Base-by-base conservation (phyloP, 2,797 vertebrate genomes). In the Hozukius guyotensis region DNA sequence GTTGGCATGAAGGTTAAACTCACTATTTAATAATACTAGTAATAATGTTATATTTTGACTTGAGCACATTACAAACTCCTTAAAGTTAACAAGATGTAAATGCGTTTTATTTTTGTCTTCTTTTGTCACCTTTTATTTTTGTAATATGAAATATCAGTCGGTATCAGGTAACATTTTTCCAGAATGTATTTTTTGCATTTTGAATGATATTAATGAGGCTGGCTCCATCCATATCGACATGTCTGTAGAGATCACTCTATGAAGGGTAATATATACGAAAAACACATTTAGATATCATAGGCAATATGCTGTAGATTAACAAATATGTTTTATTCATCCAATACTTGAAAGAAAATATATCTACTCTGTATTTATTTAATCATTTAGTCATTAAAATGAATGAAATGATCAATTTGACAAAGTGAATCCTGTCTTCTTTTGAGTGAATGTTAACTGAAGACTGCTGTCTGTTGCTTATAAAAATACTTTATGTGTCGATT, bases 281-380 rank as follows among this genome's bases (percentile, higher is more conserved):
- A 57, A 12, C 34, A 82, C 46, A 81, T 86, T 73, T 76, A 82
- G 63, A 81, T 69, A 81, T 75, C 55, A 62, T 36, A 56, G 31
- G 69, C 65, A 79, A 22, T 69, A 84, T 57, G 49, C 78, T 91
- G 75, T 88, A 86, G 66, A 85, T 65, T 49, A 70, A 86, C 55
- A 69, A 62, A 78, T 49, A 77, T 76, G 27, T 89, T 87, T 86
- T 75, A 75, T 75, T 79, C 53, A 86, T 88, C 36, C 10, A 67
- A 75, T 88, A 90, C 84, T 87, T 91, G 80, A 91, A 87, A 76
- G 38, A 34, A 74, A 80, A 80, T 82, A 81, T 88, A 85, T 90
- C 22, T 86, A 66, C 60, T 78, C 74, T 84, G 80, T 85, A 88
- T 87, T 83, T 80, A 71, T 81, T 82, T 82, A 32, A 78, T 77